Base-by-base conservation (phyloP, 1,140 invertebrate species). In the Bilobella aurantiaca region DNA sequence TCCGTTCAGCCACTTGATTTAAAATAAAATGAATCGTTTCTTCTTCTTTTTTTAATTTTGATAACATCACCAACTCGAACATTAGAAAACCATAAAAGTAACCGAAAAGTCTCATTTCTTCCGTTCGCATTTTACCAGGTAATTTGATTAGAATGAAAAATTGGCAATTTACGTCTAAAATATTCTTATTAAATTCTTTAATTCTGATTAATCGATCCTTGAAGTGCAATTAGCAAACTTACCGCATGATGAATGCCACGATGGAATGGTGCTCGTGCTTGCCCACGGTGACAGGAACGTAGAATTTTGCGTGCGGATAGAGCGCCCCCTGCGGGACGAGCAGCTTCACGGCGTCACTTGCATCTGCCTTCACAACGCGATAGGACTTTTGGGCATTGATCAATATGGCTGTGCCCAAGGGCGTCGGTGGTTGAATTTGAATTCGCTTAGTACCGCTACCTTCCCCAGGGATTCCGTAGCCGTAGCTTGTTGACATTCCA, bases 271-370 rank as follows among this genome's bases (percentile, higher is more conserved):
- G 77, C 8, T 74, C 77, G 70, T 75, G 82, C 72, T 73, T 84
- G 81, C 64, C 82, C 66, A 93, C 80, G 74, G 90, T 90, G 1
- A 90, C 90, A 1, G 91, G 89, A 1, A 93, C 82, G 77, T 93
- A 89, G 46, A 93, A 79, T 69, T 87, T 85, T n/a, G 90, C 91
- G 70, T 89, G 84, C 1, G 91, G 91, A 78, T 92, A 93, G 2
- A 93, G 78, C 0, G 89, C 86, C 30, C 86, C 86, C 74, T 92
- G 86, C 0, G 91, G 90, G n/a, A 93, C 79, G n/a, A 93, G 77
- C n/a, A 93, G 83, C 0, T 86, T 86, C 0, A 93, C 79, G 28
- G 85, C 83, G 37, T 91, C 71, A 58, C 68, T 70, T 14, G 66
- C 87, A 67, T 91, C 89, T 57, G 86, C 81, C 59, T 86, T 84